Evolutionary conservation across 1,140 invertebrate genomes (phyloP).

Genomic region (Rhagoletis zephyria): DNA sequence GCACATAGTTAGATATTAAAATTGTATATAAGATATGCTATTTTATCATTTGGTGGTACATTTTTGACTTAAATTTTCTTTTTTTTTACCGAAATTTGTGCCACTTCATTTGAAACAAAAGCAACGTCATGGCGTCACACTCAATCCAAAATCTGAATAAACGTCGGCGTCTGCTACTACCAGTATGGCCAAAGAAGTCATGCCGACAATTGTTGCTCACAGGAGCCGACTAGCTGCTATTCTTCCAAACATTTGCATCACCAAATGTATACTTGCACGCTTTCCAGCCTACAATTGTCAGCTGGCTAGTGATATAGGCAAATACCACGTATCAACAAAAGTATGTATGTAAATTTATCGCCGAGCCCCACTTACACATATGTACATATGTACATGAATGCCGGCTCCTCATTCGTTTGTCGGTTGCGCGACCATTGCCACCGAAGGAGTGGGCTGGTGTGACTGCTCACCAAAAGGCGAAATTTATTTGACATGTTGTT

Average conservation of each 20-base stretch:
- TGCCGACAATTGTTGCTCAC: conserved; percentile 16
- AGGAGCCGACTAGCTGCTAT: not conserved
- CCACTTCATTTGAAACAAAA: not conserved
- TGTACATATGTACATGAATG: not conserved
- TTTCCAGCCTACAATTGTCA: no score
- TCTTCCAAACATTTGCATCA: not conserved
- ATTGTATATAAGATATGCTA: no score
- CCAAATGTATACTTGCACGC: not conserved
- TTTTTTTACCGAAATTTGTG: not conserved
- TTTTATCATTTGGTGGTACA: no score
- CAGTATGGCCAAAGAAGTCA: not conserved
- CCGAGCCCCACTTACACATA: no score
- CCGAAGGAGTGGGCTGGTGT: conserved; percentile 6
- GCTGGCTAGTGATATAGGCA: no score
- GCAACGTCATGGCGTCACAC: not conserved
- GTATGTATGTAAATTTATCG: not conserved
- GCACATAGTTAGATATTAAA: no score
- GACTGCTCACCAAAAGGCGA: conserved; percentile 4
- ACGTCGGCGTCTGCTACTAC: not conserved
- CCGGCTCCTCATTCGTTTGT: conserved; percentile 12
- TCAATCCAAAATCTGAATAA: not conserved
- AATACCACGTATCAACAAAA: not conserved
- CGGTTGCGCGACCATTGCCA: not conserved
- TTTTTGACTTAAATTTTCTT: not conserved
- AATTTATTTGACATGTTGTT: conserved; percentile 53